Evolutionary conservation across 1,140 invertebrate genomes (phyloP).

Genomic region (Lucilia cuprina): DNA sequence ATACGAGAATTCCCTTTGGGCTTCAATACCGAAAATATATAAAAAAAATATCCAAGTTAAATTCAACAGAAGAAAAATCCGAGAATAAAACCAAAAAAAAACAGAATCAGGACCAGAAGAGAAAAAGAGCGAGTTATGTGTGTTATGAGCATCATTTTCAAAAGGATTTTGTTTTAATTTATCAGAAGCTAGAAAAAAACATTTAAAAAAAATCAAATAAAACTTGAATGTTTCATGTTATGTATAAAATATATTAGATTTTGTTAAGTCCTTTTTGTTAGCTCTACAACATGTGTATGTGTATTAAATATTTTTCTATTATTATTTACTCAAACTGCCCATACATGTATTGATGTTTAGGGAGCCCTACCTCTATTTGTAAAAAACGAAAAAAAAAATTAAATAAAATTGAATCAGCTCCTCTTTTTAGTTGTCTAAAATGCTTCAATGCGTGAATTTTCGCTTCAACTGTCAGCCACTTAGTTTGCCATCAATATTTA

Average conservation of each 20-base stretch:
- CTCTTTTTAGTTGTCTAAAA: not conserved
- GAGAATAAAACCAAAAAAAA: not conserved
- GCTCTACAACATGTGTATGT: no score
- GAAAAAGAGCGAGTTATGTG: not conserved
- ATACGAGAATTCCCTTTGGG: constrained; percentile 4
- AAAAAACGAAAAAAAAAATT: no score
- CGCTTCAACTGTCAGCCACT: constrained; percentile 3
- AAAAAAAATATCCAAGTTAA: no score
- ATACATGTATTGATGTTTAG: not conserved
- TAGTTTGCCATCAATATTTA: constrained; percentile 20
- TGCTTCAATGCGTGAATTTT: constrained; percentile 6
- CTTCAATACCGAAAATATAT: not conserved
- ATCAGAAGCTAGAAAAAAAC: not conserved
- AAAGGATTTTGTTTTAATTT: constrained; percentile 19
- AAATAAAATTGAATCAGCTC: no score
- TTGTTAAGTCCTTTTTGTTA: not conserved
- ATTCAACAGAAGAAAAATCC: not conserved
- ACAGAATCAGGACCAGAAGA: not conserved
- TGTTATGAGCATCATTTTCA: constrained; percentile 26
- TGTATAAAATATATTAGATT: not conserved
- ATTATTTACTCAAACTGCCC: no score
- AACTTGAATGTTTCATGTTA: not conserved
- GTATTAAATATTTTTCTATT: no score
- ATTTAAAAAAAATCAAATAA: not conserved
- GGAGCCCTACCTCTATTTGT: no score